Evolutionary conservation across 1,140 invertebrate genomes (phyloP), one percentile per base, ranked within the genome.

Genomic region (Antheraea pernyi): DNA sequence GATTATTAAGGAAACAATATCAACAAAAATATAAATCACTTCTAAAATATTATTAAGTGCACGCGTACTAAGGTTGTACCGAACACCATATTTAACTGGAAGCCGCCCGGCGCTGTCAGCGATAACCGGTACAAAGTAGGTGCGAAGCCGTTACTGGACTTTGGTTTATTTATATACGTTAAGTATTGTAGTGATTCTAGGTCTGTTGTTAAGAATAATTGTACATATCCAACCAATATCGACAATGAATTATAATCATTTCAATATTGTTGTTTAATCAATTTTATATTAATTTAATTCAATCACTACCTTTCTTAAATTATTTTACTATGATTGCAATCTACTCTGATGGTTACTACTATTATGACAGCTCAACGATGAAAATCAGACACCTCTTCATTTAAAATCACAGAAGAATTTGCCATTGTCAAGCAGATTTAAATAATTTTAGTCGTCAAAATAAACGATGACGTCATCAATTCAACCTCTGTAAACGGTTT

Each of bases 21-120:
- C 0, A 13, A 53, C 16, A 53, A 53, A 53, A 53, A 2, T 16
- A 2, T 3, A 7, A 19, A 39, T 18, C 19, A 19, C 19, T 48
- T 63, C 61, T 63, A 63, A 0, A 10, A 13, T 0, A 16, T 68
- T 48, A 18, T 5, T 67, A 19, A 39, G 13, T 59, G 69, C 71
- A 68, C 46, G 46, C 16, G 46, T 53, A 53, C 46, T 53, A 53
- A 53, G 46, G 46, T 71, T 58, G 60, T 22, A n/a, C 59, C 67
- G 69, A 60, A 75, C 72, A 69, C 76, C 77, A 79, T 79, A 81
- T 77, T 79, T 77, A 81, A 76, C 81, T 75, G 71, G 80, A 76
- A 79, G 80, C 74, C 65, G 69, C 65, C 46, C 70, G 61, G 73
- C 75, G 76, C 70, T 75, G 78, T 76, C 70, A 68, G 70, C 58